phyloP scores from a whole-genome alignment of 2,797 vertebrate genomes.

The Yasuhikotakia modesta region DNA sequence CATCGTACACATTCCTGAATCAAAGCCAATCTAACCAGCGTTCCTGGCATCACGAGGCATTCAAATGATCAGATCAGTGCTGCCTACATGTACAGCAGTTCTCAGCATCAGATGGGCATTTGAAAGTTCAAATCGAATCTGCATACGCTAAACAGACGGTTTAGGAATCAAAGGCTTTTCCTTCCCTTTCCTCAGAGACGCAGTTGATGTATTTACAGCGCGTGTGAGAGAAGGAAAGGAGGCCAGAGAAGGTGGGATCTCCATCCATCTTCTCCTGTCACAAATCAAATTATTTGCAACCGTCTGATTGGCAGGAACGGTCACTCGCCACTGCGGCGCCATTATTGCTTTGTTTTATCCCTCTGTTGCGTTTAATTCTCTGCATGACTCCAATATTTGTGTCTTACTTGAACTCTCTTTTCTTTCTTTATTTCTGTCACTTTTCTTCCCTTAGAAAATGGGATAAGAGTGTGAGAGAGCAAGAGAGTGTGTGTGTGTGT shows the following conservation, averaged over 20 bases:
- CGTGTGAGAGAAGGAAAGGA: constrained; percentile 27
- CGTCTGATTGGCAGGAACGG: constrained; percentile 16
- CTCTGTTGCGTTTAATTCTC: constrained; percentile 23
- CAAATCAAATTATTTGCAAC: constrained; percentile 44
- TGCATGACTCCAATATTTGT: constrained; percentile 14
- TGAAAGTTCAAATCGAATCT: not conserved
- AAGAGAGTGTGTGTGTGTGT: not conserved
- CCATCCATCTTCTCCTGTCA: constrained; percentile 19
- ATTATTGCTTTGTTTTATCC: constrained; percentile 20
- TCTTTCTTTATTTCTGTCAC: not conserved
- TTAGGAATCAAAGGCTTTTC: not conserved
- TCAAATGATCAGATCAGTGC: too few relatives aligned
- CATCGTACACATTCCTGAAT: not conserved
- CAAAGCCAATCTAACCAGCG: not conserved
- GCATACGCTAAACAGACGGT: not conserved
- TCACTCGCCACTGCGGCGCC: not conserved
- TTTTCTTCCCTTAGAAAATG: constrained; percentile 5
- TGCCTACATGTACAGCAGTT: too few relatives aligned
- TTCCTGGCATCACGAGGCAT: not conserved
- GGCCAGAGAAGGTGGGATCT: constrained; percentile 36
- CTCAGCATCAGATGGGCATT: too few relatives aligned
- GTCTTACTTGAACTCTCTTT: not conserved
- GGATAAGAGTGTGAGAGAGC: too few relatives aligned
- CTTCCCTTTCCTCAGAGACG: not conserved
- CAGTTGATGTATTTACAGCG: not conserved